Conservation (phyloP, 2,888 invertebrate genomes). For the Hyalella azteca region DNA sequence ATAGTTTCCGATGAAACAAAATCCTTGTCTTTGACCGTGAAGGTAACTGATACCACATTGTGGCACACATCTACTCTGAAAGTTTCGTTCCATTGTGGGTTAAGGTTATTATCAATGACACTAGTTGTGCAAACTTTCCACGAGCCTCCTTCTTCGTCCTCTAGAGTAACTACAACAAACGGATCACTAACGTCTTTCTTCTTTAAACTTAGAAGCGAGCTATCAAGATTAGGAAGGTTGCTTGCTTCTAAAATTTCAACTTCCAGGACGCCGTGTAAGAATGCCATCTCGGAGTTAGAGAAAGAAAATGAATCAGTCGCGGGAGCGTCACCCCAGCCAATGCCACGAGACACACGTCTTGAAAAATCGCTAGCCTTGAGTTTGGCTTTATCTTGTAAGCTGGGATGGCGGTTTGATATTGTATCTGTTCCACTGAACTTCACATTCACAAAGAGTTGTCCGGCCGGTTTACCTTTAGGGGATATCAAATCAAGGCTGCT, state of each 20-base stretch:
- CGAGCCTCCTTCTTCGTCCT: constrained; percentile 52
- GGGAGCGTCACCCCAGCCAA: constrained; percentile 33
- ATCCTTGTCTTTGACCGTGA: constrained; percentile 58
- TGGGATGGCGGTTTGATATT: constrained; percentile 5
- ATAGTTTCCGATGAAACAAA: constrained; percentile 58
- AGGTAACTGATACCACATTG: constrained; percentile 53
- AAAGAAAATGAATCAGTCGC: constrained; percentile 42
- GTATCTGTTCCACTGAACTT: constrained; percentile 40
- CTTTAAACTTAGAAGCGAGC: constrained; percentile 55
- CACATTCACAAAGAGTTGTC: constrained; percentile 43
- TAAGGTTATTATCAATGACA: constrained; percentile 57
- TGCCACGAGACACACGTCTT: constrained; percentile 43
- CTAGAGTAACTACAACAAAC: constrained; percentile 55
- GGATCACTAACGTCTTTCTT: constrained; percentile 59
- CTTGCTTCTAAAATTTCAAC: constrained; percentile 50
- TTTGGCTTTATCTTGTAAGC: constrained; percentile 43
- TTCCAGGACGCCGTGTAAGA: constrained; percentile 55
- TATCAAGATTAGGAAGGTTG: constrained; percentile 57
- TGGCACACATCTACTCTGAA: constrained; percentile 58
- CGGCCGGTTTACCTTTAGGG: constrained; percentile 47
- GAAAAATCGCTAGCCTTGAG: constrained; percentile 45
- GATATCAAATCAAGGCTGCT: constrained; percentile 42
- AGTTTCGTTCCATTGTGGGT: constrained; percentile 56
- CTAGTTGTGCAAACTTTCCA: constrained; percentile 57
- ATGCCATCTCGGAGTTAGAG: constrained; percentile 42